phyloP scores from a whole-genome alignment of 1,140 invertebrate species.

The Wasmannia auropunctata region DNA sequence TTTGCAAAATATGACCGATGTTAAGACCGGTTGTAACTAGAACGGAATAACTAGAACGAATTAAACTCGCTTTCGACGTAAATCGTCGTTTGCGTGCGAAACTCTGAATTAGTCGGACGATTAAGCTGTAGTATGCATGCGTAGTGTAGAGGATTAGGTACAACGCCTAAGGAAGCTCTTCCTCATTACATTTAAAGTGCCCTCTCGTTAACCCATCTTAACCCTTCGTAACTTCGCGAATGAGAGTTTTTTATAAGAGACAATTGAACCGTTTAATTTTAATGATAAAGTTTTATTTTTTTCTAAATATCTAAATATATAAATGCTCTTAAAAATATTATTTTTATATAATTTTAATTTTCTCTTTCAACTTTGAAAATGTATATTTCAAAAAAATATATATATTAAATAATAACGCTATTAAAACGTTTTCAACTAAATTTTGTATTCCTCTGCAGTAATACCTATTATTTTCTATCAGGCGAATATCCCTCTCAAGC shows the following conservation, averaged over 20 bases:
- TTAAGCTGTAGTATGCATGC: conserved; percentile 53
- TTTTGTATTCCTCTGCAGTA: no score
- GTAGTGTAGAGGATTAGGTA: conserved; percentile 3
- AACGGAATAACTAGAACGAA: conserved; percentile 39
- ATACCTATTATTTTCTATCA: background rate
- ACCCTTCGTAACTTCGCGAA: conserved; percentile 66
- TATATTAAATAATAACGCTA: background rate
- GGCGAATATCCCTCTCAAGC: background rate
- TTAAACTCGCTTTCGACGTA: conserved; percentile 43
- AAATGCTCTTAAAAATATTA: background rate
- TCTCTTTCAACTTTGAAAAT: background rate
- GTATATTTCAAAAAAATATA: background rate
- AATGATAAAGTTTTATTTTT: background rate
- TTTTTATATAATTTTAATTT: background rate
- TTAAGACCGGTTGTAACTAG: conserved; percentile 7
- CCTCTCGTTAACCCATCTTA: conserved; percentile 43
- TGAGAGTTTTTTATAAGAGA: conserved; percentile 25
- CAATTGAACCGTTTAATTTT: conserved; percentile 43
- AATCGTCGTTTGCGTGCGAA: conserved; percentile 49
- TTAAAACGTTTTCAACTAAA: background rate
- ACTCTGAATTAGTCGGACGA: conserved; percentile 59
- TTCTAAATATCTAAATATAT: background rate
- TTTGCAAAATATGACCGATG: background rate
- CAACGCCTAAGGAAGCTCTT: conserved; percentile 6
- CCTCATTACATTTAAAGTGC: conserved; percentile 42